Base-by-base conservation (phyloP, 2,797 vertebrate genomes). In the Pelochelys cantorii region DNA sequence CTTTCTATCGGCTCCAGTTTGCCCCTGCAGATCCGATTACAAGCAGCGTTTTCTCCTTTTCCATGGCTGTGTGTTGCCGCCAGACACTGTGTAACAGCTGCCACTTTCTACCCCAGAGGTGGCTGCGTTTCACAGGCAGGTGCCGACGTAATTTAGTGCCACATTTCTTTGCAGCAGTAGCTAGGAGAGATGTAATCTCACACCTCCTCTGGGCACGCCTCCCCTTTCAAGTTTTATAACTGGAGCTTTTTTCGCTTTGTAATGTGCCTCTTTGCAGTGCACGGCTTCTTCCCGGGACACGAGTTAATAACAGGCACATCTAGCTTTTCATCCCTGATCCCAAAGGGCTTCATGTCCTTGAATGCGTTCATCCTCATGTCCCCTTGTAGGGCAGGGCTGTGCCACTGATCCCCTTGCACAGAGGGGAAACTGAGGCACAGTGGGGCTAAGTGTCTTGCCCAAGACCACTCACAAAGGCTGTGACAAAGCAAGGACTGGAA, bases 241-340 rank as follows among this genome's bases (percentile, higher is more conserved):
- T 5, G 3, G 84, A 84, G 77, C 84, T 96, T 92, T 95, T 92
- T 87, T 88, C 17, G 3, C 89, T 94, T 91, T 65, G 31, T 85
- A 77, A 81, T 90, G 48, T 60, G 55, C 79, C 74, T 90, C 68
- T 20, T 0, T 54, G 86, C 81, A 92, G 90, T 80, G 29, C 25
- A 56, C 20, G 86, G 62, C 83, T 53, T 79, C 79, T 90, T 89
- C 77, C 71, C 25, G 79, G 79, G 88, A 88, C 79, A 25, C 55
- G 78, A 4, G 74, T 10, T n/a, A 68, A 34, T 65, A 65, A 65
- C n/a, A 65, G 7, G 3, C 31, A 65, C 31, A 34, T 17, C 17
- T 18, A 17, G 65, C n/a, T 68, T 68, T 68, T n/a, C 15, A 42
- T 42, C 42, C 42, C 42, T 42, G 42, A 42, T n/a, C n/a, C 34